Percentiles rank a stretch among this genome's conserved stretches.
These are phyloP conservation scores for Catocala nupta DNA, from an alignment of 2,888 invertebrate genomes.

Conservation along the genomic window DNA sequence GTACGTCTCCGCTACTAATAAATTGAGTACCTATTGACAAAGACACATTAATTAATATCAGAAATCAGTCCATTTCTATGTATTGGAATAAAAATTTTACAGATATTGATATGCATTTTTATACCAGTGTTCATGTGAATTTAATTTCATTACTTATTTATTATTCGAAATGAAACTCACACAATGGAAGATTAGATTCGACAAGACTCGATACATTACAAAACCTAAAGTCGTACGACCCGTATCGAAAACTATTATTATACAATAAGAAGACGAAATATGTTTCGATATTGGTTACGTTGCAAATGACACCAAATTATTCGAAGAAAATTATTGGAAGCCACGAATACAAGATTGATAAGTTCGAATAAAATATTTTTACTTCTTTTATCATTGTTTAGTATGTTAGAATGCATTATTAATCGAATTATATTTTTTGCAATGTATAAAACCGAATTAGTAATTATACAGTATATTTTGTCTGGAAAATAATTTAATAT, in stretches of 20 bases:
- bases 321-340: not conserved
- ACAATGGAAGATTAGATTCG: conserved; percentile 61
- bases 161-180: conserved; percentile 45
- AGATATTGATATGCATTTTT: conserved; percentile 8
- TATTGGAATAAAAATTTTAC: not conserved
- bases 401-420: too few species aligned
- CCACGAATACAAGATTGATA: not conserved
- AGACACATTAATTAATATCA: too few species aligned
- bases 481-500: not conserved
- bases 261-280: conserved; percentile 67
- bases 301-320: conserved; percentile 53
- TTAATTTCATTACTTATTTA: conserved; percentile 26
- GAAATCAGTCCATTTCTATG: not conserved
- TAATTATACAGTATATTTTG: conserved; percentile 1
- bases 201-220: conserved; percentile 65
- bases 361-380: too few species aligned
- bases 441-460: too few species aligned
- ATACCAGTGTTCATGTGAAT: conserved; percentile 17
- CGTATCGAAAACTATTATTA: conserved; percentile 62
- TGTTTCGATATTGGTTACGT: conserved; percentile 43
- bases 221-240: conserved; percentile 61
- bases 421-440: too few species aligned
- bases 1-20: too few species aligned
- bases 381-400: too few species aligned
- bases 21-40: too few species aligned